These are phyloP conservation scores for Napeogenes inachia DNA, from an alignment of 2,888 invertebrate genomes.

Conservation along the genomic window DNA sequence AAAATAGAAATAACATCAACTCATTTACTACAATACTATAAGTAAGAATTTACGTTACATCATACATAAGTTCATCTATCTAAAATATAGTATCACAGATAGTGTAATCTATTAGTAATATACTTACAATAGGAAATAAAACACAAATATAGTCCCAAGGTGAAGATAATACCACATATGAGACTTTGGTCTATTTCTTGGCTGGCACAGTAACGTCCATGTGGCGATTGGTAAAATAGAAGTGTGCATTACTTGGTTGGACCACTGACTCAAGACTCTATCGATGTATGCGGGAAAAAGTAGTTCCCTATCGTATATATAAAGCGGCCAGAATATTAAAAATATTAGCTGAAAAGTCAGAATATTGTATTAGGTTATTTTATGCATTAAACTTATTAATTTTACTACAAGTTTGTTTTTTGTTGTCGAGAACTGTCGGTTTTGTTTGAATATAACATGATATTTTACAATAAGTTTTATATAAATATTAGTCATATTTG, in stretches of 20 bases:
- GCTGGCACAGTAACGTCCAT: conserved; percentile 50
- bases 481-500: no score
- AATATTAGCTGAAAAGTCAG: conserved; percentile 48
- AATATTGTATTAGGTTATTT: not conserved
- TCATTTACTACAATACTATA: no score
- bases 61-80: no score
- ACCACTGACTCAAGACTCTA: conserved; percentile 39
- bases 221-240: conserved; percentile 47
- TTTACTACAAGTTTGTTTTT: not conserved
- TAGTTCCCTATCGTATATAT: conserved; percentile 47
- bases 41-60: no score
- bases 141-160: conserved; percentile 36
- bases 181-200: conserved; percentile 42
- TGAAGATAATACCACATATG: conserved; percentile 40
- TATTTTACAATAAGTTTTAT: no score
- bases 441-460: not conserved
- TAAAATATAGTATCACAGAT: not conserved
- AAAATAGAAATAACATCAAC: no score
- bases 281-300: conserved; percentile 55
- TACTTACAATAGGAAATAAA: conserved; percentile 59
- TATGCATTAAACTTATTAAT: not conserved
- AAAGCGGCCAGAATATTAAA: conserved; percentile 59
- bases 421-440: no score
- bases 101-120: not conserved
- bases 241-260: conserved; percentile 62